Evolutionary conservation across 2,113 vertebrate genomes (phyloP).

Genomic region (Oplegnathus fasciatus): DNA sequence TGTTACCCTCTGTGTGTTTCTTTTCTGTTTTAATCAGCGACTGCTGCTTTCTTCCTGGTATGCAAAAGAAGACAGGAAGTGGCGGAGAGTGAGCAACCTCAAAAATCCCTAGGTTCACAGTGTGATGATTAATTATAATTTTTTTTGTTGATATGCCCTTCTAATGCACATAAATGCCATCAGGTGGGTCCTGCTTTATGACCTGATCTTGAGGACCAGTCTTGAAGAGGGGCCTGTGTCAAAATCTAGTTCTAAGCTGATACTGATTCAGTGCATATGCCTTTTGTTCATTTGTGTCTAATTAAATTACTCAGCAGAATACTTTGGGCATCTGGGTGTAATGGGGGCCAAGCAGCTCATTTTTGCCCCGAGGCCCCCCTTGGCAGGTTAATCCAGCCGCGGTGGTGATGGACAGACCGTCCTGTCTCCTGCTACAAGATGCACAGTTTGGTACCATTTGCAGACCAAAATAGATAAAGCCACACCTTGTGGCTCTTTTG

Average conservation of each 20-base stretch:
- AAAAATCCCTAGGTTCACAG: background rate
- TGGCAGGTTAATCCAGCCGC: background rate
- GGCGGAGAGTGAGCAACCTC: background rate
- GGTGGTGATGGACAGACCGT: slow-evolving; percentile 5
- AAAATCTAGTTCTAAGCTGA: background rate
- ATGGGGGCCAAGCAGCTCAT: background rate
- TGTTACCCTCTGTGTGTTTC: background rate
- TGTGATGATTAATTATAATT: background rate
- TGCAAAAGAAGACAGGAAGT: background rate
- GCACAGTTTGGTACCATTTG: background rate
- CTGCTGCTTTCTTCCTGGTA: background rate
- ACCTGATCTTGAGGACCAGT: background rate
- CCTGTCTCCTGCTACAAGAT: background rate
- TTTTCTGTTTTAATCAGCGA: background rate
- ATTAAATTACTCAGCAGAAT: background rate
- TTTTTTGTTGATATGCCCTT: background rate
- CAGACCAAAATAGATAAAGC: slow-evolving; percentile 15
- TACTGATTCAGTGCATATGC: background rate
- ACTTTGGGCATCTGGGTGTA: background rate
- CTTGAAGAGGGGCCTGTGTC: background rate
- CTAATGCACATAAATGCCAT: background rate
- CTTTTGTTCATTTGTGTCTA: background rate
- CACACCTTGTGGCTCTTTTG: background rate
- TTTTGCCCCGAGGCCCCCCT: background rate
- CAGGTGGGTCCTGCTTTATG: background rate